Conservation (phyloP, 1,140 invertebrate species). For the Aleiodes sp. region DNA sequence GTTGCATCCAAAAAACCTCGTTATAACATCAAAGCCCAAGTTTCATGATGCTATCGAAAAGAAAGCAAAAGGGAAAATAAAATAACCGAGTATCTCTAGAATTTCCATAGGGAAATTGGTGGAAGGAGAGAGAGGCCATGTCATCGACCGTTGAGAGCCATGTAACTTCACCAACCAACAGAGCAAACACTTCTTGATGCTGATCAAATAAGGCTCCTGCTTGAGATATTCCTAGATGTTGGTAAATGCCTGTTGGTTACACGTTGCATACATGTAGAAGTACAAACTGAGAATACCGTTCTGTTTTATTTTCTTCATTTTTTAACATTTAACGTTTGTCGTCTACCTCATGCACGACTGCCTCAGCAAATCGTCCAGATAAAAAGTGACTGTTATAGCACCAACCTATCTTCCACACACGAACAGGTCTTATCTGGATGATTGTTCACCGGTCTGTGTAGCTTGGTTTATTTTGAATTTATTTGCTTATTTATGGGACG, state of each 20-base stretch:
- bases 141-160: neutral
- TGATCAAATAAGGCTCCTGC: constrained; percentile 9
- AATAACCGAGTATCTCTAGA: neutral
- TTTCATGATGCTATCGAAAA: neutral
- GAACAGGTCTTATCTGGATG: neutral
- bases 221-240: neutral
- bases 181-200: neutral
- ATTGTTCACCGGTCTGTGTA: constrained; percentile 2
- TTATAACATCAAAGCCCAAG: constrained; percentile 11
- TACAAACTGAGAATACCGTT: neutral
- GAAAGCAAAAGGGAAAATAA: neutral
- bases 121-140: neutral
- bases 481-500: no score
- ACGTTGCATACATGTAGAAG: neutral
- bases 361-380: constrained; percentile 11
- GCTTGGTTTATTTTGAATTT: neutral
- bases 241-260: neutral
- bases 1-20: neutral
- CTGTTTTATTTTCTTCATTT: neutral
- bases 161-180: neutral
- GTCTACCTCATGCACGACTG: neutral
- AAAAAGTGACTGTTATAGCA: constrained; percentile 21
- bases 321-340: neutral
- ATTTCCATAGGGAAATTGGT: neutral
- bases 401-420: neutral